Evolutionary conservation across 1,140 invertebrate genomes (phyloP).

Genomic region (Ptiloglossa arizonensis): DNA sequence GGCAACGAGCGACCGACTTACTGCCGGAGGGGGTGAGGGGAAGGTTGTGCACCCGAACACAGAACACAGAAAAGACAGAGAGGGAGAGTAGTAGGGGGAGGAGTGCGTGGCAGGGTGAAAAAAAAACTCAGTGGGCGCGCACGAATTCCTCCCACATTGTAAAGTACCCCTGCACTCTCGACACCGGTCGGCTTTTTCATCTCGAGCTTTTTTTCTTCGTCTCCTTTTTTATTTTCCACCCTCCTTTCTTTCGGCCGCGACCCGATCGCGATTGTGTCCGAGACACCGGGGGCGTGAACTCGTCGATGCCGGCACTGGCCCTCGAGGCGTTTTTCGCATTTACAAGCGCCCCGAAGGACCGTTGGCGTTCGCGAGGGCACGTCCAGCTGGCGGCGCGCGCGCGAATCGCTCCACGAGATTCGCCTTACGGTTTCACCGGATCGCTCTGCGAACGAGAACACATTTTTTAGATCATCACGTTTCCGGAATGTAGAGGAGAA

Average conservation of each 20-base stretch:
- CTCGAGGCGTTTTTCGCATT: constrained; percentile 68
- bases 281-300: constrained; percentile 67
- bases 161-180: constrained; percentile 53
- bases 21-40: constrained; percentile 41
- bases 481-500: too few species aligned
- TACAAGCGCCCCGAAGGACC: constrained; percentile 53
- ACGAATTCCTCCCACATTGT: constrained; percentile 73
- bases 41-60: too few species aligned
- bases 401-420: constrained; percentile 26
- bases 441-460: too few species aligned
- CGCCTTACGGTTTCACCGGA: too few species aligned
- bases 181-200: constrained; percentile 58
- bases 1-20: constrained; percentile 60
- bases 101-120: constrained; percentile 47
- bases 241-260: constrained; percentile 45
- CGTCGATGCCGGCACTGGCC: constrained; percentile 60
- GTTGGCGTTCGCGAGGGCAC: constrained; percentile 39
- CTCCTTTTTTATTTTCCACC: constrained; percentile 35
- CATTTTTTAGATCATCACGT: too few species aligned
- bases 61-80: constrained; percentile 35
- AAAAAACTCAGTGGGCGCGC: constrained; percentile 61
- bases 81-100: constrained; percentile 21
- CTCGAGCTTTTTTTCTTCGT: constrained; percentile 52
- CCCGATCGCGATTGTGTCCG: constrained; percentile 65
- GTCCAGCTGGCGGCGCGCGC: constrained; percentile 47